Conservation (phyloP, 2,113 vertebrate species). For the Platichthys stellatus region DNA sequence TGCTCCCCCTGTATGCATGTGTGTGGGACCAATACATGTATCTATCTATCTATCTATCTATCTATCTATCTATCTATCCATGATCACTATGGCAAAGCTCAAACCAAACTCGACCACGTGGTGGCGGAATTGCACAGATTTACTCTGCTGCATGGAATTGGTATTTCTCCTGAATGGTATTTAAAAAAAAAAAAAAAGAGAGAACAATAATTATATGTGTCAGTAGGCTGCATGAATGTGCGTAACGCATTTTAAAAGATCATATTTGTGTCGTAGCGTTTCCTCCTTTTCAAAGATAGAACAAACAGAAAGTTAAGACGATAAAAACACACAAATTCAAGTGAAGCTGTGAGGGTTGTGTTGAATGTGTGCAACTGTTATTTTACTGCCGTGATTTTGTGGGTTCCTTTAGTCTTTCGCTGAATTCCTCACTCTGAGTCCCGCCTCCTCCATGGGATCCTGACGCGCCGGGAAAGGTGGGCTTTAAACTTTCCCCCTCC, state of each 20-base stretch:
- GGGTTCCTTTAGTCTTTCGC: neutral
- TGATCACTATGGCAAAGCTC: neutral
- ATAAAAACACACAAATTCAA: neutral
- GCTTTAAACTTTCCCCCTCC: neutral
- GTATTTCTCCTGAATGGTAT: neutral
- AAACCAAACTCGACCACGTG: constrained; percentile 40
- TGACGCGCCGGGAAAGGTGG: constrained; percentile 50
- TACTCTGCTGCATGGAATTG: neutral
- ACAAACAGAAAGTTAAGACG: neutral
- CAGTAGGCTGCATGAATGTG: too few species aligned
- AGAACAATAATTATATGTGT: too few species aligned
- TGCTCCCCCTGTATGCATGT: too few species aligned
- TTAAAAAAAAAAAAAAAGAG: too few species aligned
- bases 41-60: too few species aligned
- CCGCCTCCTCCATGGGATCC: constrained; percentile 67
- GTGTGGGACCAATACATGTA: too few species aligned
- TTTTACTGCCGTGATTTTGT: neutral
- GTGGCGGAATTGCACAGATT: constrained; percentile 42
- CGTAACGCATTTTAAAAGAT: too few species aligned
- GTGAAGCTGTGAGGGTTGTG: neutral
- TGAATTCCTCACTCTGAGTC: constrained; percentile 8
- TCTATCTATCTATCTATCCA: too few species aligned
- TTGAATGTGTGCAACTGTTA: neutral
- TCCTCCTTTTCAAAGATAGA: neutral
- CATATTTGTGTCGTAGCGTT: neutral